phyloP scores from a whole-genome alignment of 2,797 vertebrate genomes.

The Taenioides sp. region DNA sequence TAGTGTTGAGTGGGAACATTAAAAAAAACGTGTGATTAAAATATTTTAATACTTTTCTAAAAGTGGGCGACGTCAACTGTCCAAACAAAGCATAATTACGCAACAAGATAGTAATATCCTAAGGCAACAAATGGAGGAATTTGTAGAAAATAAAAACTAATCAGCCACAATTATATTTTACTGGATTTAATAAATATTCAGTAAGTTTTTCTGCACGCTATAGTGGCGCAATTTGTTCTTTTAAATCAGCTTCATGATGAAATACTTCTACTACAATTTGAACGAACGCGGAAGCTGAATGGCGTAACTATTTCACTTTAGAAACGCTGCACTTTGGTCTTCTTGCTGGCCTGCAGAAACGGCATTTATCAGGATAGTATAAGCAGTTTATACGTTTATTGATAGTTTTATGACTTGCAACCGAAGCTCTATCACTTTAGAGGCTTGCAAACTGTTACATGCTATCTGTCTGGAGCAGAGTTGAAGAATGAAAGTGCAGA shows the following conservation, averaged over 20 bases:
- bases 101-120: background rate
- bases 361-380: background rate
- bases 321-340: background rate
- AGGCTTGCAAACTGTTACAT: background rate
- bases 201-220: background rate
- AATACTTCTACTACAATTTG: background rate
- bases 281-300: constrained; percentile 38
- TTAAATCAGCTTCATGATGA: no score
- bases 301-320: constrained; percentile 8
- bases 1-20: background rate
- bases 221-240: background rate
- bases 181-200: background rate
- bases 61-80: background rate
- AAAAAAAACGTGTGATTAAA: background rate
- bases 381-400: background rate
- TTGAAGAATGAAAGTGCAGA: constrained; percentile 59
- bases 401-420: background rate
- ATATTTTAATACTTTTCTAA: background rate
- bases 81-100: background rate
- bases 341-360: background rate
- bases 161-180: background rate
- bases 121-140: no score
- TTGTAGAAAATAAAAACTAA: background rate
- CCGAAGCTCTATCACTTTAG: background rate
- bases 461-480: background rate